Percentiles rank a stretch among this genome's conserved stretches.
Evolutionary conservation across 1,140 invertebrate genomes (phyloP).

Genomic region (Hyles vespertilio): DNA sequence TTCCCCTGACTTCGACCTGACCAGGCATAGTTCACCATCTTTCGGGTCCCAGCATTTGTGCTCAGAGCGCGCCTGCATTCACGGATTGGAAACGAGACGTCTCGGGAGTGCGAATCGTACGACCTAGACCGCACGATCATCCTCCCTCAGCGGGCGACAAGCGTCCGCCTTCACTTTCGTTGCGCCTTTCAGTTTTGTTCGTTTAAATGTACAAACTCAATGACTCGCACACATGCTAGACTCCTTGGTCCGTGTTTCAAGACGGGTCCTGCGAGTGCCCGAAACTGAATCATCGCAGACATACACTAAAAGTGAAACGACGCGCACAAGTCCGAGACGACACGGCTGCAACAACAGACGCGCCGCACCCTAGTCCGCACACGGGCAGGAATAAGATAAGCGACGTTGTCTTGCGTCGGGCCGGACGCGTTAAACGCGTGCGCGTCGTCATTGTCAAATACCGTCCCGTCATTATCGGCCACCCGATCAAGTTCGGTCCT

Average conservation of each 20-base stretch:
- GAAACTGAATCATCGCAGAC: conserved; percentile 77
- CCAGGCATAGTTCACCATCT: conserved; percentile 94
- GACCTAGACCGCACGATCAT: conserved; percentile 58
- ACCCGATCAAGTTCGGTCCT: conserved; percentile 29
- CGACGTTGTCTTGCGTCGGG: conserved; percentile 42
- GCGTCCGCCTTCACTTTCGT: conserved; percentile 79
- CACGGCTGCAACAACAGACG: conserved; percentile 59
- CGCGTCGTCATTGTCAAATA: conserved; percentile 58
- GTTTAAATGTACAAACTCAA: conserved; percentile 57
- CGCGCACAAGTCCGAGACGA: conserved; percentile 65
- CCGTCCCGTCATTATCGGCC: conserved; percentile 43
- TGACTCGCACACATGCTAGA: conserved; percentile 90
- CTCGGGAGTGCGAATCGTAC: conserved; percentile 73
- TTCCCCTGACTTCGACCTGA: conserved; percentile 90
- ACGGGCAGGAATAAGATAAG: conserved; percentile 24
- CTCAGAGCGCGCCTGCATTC: conserved; percentile 79
- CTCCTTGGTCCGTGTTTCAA: conserved; percentile 97
- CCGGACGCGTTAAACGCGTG: conserved; percentile 45
- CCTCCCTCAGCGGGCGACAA: conserved; percentile 65
- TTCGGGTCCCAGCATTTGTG: conserved; percentile 88
- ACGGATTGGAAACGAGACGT: conserved; percentile 71
- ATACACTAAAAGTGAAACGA: conserved; percentile 21
- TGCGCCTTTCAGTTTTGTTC: conserved; percentile 80
- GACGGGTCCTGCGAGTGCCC: conserved; percentile 87
- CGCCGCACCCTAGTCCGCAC: conserved; percentile 46